Evolutionary conservation across 2,888 invertebrate genomes (phyloP), one percentile per base, ranked within the genome.

Genomic region (Xanthia icteritia): DNA sequence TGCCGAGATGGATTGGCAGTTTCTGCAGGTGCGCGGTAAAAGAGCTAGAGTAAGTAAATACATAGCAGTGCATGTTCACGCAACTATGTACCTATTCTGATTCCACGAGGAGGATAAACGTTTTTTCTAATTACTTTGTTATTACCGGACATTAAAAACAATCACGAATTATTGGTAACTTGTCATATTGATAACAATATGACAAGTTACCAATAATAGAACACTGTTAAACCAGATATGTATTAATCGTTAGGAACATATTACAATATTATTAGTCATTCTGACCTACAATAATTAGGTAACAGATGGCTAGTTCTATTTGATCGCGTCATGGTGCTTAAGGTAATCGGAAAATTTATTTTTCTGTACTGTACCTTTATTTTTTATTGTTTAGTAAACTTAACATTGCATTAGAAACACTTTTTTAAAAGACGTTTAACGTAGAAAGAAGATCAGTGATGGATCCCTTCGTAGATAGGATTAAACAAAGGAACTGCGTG

Each of bases 191-290:
- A 76, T 63, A 31, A 31, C 2, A n/a, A 27, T 63, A 20, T 45
- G 23, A n/a, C n/a, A n/a, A n/a, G n/a, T n/a, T n/a, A n/a, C n/a
- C n/a, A n/a, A n/a, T n/a, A n/a, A n/a, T n/a, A n/a, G n/a, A 42
- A 54, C 31, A 23, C 17, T 42, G 8, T 45, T 42, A 73, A 11
- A 67, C 20, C 42, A 56, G 36, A 23, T 48, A 51, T 0, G 8
- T 51, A 36, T n/a, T 27, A 17, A 54, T 36, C 9, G 17, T 27
- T 27, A 31, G 23, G 5, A 69, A 31, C 17, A 36, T 63, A 31
- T 39, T 65, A 77, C 23, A 77, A 54, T 39, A 77, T 5, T 39
- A 36, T 77, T 56, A 58, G 39, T 65, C 31, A 65, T 45, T 39
- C 8, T 20, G 15, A 48, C 1, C 8, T 65, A 42, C 17, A 31